A percentile compares a stretch with the other conserved stretches of the same genome.
phyloP scores from a whole-genome alignment of 2,797 vertebrate species.

The Anabas testudineus region DNA sequence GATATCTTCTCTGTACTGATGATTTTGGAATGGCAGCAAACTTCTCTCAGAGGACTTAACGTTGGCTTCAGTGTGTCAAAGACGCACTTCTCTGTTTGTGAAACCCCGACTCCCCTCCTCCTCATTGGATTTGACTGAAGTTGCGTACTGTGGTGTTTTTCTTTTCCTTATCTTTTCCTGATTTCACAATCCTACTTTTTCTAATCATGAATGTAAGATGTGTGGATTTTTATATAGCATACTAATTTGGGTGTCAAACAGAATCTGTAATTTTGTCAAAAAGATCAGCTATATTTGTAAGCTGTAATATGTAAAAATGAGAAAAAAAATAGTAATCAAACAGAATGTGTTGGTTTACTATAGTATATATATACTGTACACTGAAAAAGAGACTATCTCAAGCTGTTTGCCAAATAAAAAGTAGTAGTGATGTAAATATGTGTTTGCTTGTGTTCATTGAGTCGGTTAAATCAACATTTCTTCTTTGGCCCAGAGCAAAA shows the following conservation, averaged over 20 bases:
- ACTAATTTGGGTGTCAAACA: constrained; percentile 85
- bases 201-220: constrained; percentile 88
- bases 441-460: constrained; percentile 35
- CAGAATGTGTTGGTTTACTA: constrained; percentile 86
- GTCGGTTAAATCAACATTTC: too few relatives aligned
- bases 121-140: constrained; percentile 77
- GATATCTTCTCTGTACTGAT: constrained; percentile 75
- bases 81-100: constrained; percentile 68
- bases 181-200: constrained; percentile 84
- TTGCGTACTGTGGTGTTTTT: constrained; percentile 82
- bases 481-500: too few relatives aligned
- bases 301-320: constrained; percentile 87
- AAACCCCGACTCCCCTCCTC: constrained; percentile 62
- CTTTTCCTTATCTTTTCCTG: constrained; percentile 70
- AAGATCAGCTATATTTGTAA: constrained; percentile 91
- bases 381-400: constrained; percentile 87
- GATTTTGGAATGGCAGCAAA: constrained; percentile 72
- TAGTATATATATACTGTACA: constrained; percentile 84
- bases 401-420: constrained; percentile 91
- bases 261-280: constrained; percentile 87
- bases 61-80: constrained; percentile 72
- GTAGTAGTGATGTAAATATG: constrained; percentile 77
- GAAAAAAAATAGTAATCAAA: constrained; percentile 85
- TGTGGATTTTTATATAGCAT: constrained; percentile 86
- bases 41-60: constrained; percentile 75